Evolutionary conservation across 2,888 invertebrate genomes (phyloP), one percentile per base, ranked within the genome.

Genomic region (Microchrysa polita): DNA sequence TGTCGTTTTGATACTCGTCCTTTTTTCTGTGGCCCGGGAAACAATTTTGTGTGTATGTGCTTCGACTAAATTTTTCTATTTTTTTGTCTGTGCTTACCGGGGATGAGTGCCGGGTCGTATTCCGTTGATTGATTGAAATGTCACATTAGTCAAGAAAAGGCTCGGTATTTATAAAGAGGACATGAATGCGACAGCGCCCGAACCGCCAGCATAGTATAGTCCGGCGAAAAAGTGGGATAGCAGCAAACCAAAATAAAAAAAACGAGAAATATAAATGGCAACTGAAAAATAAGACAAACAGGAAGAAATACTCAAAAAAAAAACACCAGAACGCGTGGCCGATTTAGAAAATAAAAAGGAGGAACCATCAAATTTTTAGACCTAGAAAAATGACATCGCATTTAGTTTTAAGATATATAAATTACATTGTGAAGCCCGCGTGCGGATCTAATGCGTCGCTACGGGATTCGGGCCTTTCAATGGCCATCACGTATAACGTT

Each of bases 341-440:
- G 67, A 67, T 71, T 59, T 59, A 71, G 40, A 53, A 67, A 52
- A 67, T 69, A 44, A 60, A 59, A 72, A 60, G 48, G 40, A 61
- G 27, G 63, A 73, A 52, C 20, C 52, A 60, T 27, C 48, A 63
- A 61, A 63, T 61, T 63, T 73, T 73, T 73, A 71, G 67, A 61
- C 69, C 69, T 73, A 73, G 75, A 76, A 77, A 77, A 77, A 77
- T 77, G 77, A 75, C 67, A 67, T 74, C 65, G 67, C 73, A 60
- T 77, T 77, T 76, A 76, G 75, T 75, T 72, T 76, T 76, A 76
- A 76, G 76, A 76, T 74, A 73, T 76, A 76, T 76, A 76, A 76
- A 76, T 76, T 74, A 72, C 76, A 60, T 59, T 27, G 59, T 67
- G 34, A 59, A 73, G 67, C 57, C 23, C 65, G 7, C n/a, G n/a